These are phyloP conservation scores for Gephyroberyx darwinii DNA, from an alignment of 2,797 vertebrate species.

Conservation along the genomic window DNA sequence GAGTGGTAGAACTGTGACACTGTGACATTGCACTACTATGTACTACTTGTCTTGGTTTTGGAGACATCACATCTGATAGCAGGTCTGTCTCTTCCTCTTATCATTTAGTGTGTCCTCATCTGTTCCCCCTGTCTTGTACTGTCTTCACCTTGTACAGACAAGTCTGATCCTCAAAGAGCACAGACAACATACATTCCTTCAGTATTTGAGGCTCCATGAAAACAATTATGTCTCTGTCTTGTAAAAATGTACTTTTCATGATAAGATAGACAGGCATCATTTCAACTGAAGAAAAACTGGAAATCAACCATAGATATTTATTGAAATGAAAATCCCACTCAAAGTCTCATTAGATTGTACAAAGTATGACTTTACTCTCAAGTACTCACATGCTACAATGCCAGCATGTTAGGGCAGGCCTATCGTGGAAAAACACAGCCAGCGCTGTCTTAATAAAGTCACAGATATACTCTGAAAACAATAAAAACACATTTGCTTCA, in stretches of 20 bases:
- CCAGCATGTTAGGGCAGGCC: slow-evolving; percentile 52
- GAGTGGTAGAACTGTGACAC: not conserved
- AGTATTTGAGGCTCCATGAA: not conserved
- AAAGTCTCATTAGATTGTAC: not conserved
- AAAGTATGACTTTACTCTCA: slow-evolving; percentile 6
- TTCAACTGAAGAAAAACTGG: not conserved
- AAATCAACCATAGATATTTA: not conserved
- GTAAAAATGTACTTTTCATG: not conserved
- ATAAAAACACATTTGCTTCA: not conserved
- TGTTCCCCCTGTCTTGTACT: not conserved
- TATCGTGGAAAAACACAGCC: slow-evolving; percentile 41
- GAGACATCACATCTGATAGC: not conserved
- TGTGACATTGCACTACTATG: not conserved
- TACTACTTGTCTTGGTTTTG: not conserved
- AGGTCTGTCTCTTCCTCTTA: not conserved
- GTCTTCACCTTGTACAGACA: slow-evolving; percentile 10
- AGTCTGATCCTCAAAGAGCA: slow-evolving; percentile 5
- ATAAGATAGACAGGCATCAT: not conserved
- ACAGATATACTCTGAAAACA: too few relatives aligned
- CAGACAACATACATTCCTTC: not conserved
- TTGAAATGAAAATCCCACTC: not conserved
- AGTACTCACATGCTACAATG: slow-evolving; percentile 23
- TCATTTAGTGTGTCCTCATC: not conserved
- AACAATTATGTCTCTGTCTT: not conserved
- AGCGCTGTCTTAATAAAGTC: slow-evolving; percentile 28